A percentile compares a stretch with the other conserved stretches of the same genome.
Evolutionary conservation across 2,888 invertebrate genomes (phyloP).

Genomic region (Drosophila melanocephala): DNA sequence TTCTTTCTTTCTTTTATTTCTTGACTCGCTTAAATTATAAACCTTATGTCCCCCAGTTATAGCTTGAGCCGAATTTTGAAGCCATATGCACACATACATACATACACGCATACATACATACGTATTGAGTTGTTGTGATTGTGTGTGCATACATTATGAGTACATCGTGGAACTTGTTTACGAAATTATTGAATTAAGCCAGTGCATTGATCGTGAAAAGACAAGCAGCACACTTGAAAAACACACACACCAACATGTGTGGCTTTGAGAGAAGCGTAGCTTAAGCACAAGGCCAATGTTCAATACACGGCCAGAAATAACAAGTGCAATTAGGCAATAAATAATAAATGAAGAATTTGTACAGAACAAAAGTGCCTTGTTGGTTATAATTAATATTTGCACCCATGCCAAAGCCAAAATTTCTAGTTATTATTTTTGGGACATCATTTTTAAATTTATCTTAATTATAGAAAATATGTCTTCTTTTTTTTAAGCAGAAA

Average conservation of each 20-base stretch:
- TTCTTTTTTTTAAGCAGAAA: background rate
- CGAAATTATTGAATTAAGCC: slow-evolving; percentile 63
- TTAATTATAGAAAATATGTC: background rate
- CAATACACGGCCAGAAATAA: background rate
- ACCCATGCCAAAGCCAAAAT: background rate
- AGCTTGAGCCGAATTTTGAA: slow-evolving; percentile 11
- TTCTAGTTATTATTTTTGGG: background rate
- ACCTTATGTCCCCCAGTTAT: slow-evolving; percentile 33
- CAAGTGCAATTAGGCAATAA: no score
- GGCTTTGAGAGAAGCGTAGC: background rate
- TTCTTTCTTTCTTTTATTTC: slow-evolving; percentile 22
- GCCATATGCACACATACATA: background rate
- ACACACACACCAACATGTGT: slow-evolving; percentile 16
- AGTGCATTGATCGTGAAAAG: slow-evolving; percentile 49
- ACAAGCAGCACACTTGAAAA: slow-evolving; percentile 10
- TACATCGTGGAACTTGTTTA: slow-evolving; percentile 69
- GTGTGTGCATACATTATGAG: slow-evolving; percentile 47
- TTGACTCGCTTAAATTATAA: slow-evolving; percentile 21
- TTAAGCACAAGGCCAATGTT: slow-evolving; percentile 36
- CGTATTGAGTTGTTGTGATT: slow-evolving; percentile 22
- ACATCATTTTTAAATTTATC: background rate
- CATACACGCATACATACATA: background rate
- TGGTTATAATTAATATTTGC: background rate
- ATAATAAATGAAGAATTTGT: background rate
- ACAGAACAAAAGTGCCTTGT: background rate